Evolutionary conservation across 2,888 invertebrate species (phyloP), one percentile per base, ranked within the genome.

Genomic region (Coremacera marginata): DNA sequence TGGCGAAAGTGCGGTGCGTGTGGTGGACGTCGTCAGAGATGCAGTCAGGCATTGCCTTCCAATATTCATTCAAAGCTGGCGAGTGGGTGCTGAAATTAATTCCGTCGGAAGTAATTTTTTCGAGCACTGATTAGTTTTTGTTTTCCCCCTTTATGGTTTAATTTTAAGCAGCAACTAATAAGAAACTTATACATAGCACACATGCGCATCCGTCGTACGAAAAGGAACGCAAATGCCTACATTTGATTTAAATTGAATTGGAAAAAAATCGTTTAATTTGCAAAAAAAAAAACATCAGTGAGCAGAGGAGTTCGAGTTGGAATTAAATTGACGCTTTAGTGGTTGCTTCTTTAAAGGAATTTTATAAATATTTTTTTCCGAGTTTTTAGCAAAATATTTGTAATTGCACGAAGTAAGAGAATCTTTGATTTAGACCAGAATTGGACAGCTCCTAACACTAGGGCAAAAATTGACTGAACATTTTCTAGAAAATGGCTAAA

Each of bases 11-110:
- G 22, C 8, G 19, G 37, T 22, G 62, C 14, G 73, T 22, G 49
- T 68, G 57, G 37, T 60, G 73, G 70, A 34, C 70, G 51, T 14
- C 63, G 51, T 14, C 31, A 44, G 22, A 25, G 31, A 34, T 74
- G 65, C 25, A 57, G 37, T 52, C 57, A 27, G 27, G 11, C 27
- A n/a, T 62, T 70, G 44, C 25, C 76, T 65, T 51, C 34, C n/a
- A 34, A 75, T 70, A 78, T 78, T 76, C 75, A 78, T 78, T 78
- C 79, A 79, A 75, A 76, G 22, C 79, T 70, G 73, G 68, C 79
- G 83, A 82, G 84, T 84, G 84, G 84, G 84, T 84, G 84, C 82
- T 83, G 82, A 82, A 83, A 83, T 83, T 84, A 81, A 84, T 80
- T 83, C 82, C 82, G 81, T 83, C 83, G 84, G 84, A 84, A 84